phyloP scores from a whole-genome alignment of 1,140 invertebrate species.

The Gyrodactylus salaris region DNA sequence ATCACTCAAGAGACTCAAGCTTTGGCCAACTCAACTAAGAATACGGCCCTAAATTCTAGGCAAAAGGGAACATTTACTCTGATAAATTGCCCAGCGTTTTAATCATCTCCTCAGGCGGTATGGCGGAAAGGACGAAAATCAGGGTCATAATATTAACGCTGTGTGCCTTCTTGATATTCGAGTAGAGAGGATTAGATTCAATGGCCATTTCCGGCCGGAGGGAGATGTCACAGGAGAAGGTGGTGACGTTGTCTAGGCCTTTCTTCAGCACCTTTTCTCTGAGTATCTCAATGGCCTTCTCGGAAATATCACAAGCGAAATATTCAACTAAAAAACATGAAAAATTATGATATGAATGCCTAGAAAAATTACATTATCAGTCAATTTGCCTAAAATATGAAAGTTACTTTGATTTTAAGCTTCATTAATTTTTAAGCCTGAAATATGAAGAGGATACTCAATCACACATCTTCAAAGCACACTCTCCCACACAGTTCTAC shows the following conservation, averaged over 20 bases:
- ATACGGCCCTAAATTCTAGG: too few species aligned
- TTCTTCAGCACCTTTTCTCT: slow-evolving; percentile 21
- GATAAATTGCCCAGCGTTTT: slow-evolving; percentile 32
- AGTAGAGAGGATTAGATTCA: not conserved
- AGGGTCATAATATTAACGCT: slow-evolving; percentile 33
- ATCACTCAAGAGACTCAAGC: not conserved
- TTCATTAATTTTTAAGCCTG: too few species aligned
- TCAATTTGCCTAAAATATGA: too few species aligned
- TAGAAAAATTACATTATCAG: too few species aligned
- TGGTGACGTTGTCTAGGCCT: not conserved
- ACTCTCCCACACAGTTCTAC: too few species aligned
- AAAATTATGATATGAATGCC: too few species aligned
- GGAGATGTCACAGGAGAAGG: not conserved
- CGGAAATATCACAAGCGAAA: slow-evolving; percentile 71
- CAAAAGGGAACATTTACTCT: not conserved
- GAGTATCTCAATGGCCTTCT: slow-evolving; percentile 50
- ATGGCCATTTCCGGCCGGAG: not conserved
- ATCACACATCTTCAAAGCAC: too few species aligned
- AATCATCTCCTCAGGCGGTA: slow-evolving; percentile 41
- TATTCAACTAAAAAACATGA: slow-evolving; percentile 19
- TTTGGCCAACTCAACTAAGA: not conserved
- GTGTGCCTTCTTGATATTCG: slow-evolving; percentile 8
- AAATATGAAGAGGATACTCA: too few species aligned
- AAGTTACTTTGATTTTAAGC: too few species aligned
- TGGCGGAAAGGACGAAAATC: slow-evolving; percentile 43